A percentile compares a stretch with the other conserved stretches of the same genome.
phyloP scores from a whole-genome alignment of 2,888 invertebrate genomes.

The Chloromyia formosa region DNA sequence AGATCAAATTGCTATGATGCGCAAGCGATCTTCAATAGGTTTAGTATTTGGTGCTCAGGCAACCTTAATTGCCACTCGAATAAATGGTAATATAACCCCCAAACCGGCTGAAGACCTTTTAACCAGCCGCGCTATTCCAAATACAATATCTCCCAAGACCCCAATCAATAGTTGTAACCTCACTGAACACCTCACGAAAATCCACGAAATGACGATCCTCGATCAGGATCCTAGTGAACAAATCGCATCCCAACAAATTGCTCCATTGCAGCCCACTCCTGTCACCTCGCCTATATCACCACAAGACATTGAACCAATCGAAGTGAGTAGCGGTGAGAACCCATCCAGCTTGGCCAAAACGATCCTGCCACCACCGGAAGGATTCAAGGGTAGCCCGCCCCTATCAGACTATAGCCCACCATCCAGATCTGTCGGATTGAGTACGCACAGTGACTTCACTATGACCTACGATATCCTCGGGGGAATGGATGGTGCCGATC shows the following conservation, averaged over 20 bases:
- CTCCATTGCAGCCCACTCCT: constrained; percentile 56
- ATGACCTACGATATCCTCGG: constrained; percentile 79
- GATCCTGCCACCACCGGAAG: constrained; percentile 78
- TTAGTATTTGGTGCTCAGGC: constrained; percentile 63
- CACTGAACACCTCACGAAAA: constrained; percentile 43
- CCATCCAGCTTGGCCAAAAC: constrained; percentile 69
- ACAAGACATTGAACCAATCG: constrained; percentile 60
- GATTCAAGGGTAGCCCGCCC: constrained; percentile 75
- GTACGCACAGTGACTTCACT: constrained; percentile 67
- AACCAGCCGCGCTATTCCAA: constrained; percentile 20
- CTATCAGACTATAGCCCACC: constrained; percentile 69
- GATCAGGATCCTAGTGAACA: constrained; percentile 41
- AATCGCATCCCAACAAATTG: constrained; percentile 54
- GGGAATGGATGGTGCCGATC: constrained; percentile 84
- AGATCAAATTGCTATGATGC: constrained; percentile 57
- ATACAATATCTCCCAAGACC: constrained; percentile 25
- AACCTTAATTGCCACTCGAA: constrained; percentile 61
- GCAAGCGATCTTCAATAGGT: constrained; percentile 63
- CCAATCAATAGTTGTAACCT: constrained; percentile 42
- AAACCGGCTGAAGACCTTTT: constrained; percentile 48
- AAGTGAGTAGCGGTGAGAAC: constrained; percentile 58
- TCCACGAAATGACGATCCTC: constrained; percentile 47
- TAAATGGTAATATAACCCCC: constrained; percentile 53
- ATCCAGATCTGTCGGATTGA: constrained; percentile 68
- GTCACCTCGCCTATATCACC: constrained; percentile 51